These are phyloP conservation scores for Centropyge bicolor DNA, from an alignment of 2,797 vertebrate genomes.

Conservation along the genomic window DNA sequence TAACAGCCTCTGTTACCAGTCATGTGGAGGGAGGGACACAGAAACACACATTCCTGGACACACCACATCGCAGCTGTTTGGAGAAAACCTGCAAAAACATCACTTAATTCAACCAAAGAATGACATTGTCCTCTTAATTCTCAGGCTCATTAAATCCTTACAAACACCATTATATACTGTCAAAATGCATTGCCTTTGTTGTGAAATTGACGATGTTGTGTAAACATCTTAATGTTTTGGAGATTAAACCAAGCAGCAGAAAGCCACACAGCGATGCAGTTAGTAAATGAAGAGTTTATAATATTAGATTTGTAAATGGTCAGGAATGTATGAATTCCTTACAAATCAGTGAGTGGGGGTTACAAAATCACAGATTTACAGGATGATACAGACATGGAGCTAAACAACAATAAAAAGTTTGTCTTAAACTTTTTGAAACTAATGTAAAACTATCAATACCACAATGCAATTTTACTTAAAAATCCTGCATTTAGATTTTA, in stretches of 20 bases:
- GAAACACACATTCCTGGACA: slow-evolving; percentile 53
- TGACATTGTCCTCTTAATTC: background rate
- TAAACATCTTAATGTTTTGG: slow-evolving; percentile 3
- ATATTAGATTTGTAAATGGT: no score
- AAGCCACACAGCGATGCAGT: background rate
- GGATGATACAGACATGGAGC: background rate
- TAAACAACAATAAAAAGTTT: background rate
- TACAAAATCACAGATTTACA: background rate
- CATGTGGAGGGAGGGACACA: slow-evolving; percentile 44
- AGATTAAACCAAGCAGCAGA: background rate
- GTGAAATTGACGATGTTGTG: slow-evolving; percentile 5
- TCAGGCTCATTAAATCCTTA: slow-evolving; percentile 9
- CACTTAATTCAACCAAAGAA: background rate
- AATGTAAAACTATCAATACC: background rate
- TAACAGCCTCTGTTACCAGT: slow-evolving; percentile 48
- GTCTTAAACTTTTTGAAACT: background rate
- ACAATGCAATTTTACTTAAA: background rate
- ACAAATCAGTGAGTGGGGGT: background rate
- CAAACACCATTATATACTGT: background rate
- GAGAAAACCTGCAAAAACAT: slow-evolving; percentile 23
- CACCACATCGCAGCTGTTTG: slow-evolving; percentile 3
- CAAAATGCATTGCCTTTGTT: background rate
- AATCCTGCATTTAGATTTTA: no score
- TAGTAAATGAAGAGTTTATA: slow-evolving; percentile 3
- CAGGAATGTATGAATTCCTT: background rate